Base-by-base conservation (phyloP, 2,113 vertebrate genomes). In the Brachionichthys hirsutus region DNA sequence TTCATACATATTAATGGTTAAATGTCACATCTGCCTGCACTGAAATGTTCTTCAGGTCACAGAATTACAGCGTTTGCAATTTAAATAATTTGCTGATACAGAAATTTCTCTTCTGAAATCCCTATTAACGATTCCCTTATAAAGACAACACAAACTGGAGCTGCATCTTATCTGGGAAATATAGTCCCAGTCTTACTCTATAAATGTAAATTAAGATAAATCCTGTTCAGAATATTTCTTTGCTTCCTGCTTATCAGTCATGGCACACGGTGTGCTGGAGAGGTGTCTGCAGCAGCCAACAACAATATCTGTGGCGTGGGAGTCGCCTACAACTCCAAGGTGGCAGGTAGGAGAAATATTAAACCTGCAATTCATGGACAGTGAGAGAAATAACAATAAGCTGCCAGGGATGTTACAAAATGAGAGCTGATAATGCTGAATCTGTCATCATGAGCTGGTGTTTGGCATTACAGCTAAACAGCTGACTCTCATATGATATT, bases 301-400 rank as follows among this genome's bases (percentile, higher is more conserved):
- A 98, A 99, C 90, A 95, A 99, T 81, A 98, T 99, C 85, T 99
- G 97, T 19, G 97, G 97, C 0, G 95, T 99, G 43, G 97, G 97
- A 51, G 97, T 99, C 16, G 97, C 97, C 0, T 99, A 97, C 86
- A 95, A 94, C 85, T 99, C 97, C 65, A 95, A 95, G 82, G 97
- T 99, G 47, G 96, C 97, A 93, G 97, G 97, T 98, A 91, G 0
- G 85, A 81, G 74, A 78, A 72, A 75, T 13, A 17, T 58, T 63
- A 22, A 50, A 46, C 44, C 24, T 44, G 38, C 53, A 51, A 30
- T 47, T 53, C 24, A 30, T 42, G 41, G 38, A 45, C 36, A 38
- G 20, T 22, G 62, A 54, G 16, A 34, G 17, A 47, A 66, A 78
- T 67, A 68, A 57, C 46, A 77, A 76, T 67, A 61, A 81, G 51